A percentile compares a stretch with the other conserved stretches of the same genome.
Evolutionary conservation across 2,888 invertebrate genomes (phyloP).

Genomic region (Cheilosia soror): DNA sequence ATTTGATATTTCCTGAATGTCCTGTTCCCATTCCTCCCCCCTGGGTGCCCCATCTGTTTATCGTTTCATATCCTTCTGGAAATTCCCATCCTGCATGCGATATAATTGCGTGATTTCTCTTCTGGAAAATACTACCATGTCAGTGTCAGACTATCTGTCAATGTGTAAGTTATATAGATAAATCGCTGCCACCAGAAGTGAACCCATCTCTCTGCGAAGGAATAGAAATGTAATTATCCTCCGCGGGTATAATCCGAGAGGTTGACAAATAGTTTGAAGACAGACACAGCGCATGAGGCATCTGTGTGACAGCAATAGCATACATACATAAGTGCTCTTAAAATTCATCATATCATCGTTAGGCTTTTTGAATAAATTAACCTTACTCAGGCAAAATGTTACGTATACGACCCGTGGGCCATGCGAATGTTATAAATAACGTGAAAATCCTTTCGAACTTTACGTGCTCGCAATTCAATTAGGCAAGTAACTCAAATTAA

Average conservation of each 20-base stretch:
- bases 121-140: slow-evolving; percentile 17
- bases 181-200: slow-evolving; percentile 12
- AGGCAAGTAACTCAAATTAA: slow-evolving; percentile 47
- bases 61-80: slow-evolving; percentile 29
- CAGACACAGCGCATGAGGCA: background rate
- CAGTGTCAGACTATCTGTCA: slow-evolving; percentile 50
- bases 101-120: slow-evolving; percentile 63
- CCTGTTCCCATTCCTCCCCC: background rate
- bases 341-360: slow-evolving; percentile 25
- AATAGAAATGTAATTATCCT: slow-evolving; percentile 39
- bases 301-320: background rate
- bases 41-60: slow-evolving; percentile 46
- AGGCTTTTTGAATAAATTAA: slow-evolving; percentile 49
- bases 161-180: slow-evolving; percentile 16
- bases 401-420: slow-evolving; percentile 32
- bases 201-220: slow-evolving; percentile 15
- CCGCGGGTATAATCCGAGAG: background rate
- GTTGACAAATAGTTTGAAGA: slow-evolving; percentile 4
- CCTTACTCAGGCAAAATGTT: slow-evolving; percentile 26
- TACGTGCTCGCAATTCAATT: slow-evolving; percentile 50
- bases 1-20: slow-evolving; percentile 65
- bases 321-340: background rate
- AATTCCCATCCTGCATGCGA: slow-evolving; percentile 21
- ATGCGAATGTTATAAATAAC: background rate
- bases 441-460: background rate